Conservation (phyloP, 2,888 invertebrate genomes). For the Leucophenga montana region DNA sequence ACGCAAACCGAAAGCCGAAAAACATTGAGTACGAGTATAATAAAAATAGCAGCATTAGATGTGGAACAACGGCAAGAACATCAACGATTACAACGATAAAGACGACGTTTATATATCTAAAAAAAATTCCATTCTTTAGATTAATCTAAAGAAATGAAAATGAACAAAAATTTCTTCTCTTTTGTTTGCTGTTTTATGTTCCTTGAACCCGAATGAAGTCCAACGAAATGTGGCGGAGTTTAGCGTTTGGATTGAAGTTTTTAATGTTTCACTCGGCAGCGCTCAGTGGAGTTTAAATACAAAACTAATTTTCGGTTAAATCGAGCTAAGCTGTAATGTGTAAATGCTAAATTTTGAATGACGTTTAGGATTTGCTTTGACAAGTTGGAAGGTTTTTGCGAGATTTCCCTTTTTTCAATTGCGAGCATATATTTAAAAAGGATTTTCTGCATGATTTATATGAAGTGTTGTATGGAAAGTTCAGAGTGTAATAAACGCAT, state of each 20-base stretch:
- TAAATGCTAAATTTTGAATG: slow-evolving; percentile 9
- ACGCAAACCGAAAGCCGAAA: background rate
- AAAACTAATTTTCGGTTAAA: slow-evolving; percentile 24
- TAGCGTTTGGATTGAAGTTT: no score
- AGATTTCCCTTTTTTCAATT: no score
- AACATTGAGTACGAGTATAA: background rate
- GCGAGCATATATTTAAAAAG: no score
- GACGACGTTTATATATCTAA: background rate
- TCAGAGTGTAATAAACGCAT: no score
- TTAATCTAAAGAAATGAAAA: background rate
- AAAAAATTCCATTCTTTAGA: no score
- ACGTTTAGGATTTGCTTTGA: background rate
- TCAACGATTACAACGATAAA: background rate
- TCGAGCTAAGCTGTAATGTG: background rate
- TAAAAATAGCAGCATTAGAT: slow-evolving; percentile 1
- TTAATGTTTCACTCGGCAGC: background rate
- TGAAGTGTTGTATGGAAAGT: no score
- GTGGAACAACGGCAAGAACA: no score
- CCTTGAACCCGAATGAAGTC: background rate
- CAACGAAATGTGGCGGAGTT: no score
- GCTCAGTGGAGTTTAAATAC: slow-evolving; percentile 15
- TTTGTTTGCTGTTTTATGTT: background rate
- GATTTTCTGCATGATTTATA: no score
- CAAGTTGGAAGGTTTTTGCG: background rate
- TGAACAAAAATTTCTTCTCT: background rate